phyloP scores from a whole-genome alignment of 2,113 vertebrate species.

The Mormyrus lacerda region DNA sequence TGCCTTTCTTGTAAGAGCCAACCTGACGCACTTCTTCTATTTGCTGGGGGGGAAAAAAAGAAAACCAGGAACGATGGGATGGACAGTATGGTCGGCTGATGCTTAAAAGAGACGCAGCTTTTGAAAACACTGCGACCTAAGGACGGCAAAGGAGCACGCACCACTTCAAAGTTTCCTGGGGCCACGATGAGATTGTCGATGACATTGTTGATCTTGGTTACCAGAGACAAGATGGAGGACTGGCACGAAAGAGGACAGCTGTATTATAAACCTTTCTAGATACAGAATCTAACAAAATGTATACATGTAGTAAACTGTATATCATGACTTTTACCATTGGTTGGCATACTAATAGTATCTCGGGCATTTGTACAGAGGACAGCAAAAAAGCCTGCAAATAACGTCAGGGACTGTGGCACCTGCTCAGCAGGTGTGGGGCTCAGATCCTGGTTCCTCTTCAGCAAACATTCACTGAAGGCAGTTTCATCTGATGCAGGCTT shows the following conservation, averaged over 20 bases:
- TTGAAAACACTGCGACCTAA: background rate
- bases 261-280: background rate
- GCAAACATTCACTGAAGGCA: slow-evolving; percentile 79
- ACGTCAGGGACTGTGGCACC: slow-evolving; percentile 49
- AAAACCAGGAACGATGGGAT: background rate
- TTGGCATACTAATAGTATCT: background rate
- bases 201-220: slow-evolving; percentile 97
- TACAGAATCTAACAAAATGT: background rate
- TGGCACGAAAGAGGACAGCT: slow-evolving; percentile 32
- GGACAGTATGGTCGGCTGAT: background rate
- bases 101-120: background rate
- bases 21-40: slow-evolving; percentile 97
- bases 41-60: slow-evolving; percentile 62
- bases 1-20: slow-evolving; percentile 97
- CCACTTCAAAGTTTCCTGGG: slow-evolving; percentile 95
- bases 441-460: slow-evolving; percentile 94
- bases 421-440: slow-evolving; percentile 84
- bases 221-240: slow-evolving; percentile 94
- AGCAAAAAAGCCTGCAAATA: background rate
- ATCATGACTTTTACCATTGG: background rate
- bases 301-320: background rate
- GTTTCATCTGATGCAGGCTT: slow-evolving; percentile 84
- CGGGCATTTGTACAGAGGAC: background rate
- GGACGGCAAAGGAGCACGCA: slow-evolving; percentile 49
- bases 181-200: slow-evolving; percentile 96